Base-by-base conservation (phyloP, 1,140 invertebrate species). In the Apolygus lucorum region DNA sequence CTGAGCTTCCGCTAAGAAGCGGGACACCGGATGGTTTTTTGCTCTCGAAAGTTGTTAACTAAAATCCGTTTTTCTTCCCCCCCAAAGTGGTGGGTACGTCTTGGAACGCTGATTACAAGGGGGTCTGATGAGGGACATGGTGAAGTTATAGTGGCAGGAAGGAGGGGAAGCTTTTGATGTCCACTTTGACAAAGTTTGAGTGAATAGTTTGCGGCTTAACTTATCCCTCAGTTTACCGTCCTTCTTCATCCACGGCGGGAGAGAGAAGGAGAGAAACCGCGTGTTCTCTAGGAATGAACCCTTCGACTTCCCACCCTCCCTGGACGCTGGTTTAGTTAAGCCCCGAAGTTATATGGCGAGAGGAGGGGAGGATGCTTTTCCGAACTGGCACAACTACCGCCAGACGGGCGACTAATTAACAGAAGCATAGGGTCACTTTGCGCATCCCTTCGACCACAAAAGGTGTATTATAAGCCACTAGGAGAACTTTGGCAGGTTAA, bases 171-270 rank as follows among this genome's bases (percentile, higher is more conserved):
- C 54, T 59, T 59, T 59, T 59, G 54, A 59, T 59, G 54, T 59
- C 54, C 54, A 59, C 54, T 59, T 59, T 59, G 54, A 11, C 22
- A 21, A 59, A 59, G 54, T 59, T 59, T 59, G 54, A 59, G 54
- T 59, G 54, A 59, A 59, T 59, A 59, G 54, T 59, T 59, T 59
- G 54, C 54, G 11, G 54, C 13, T 59, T 59, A 59, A 59, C 54
- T 59, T 59, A 59, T 59, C 54, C 54, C 22, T 24, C 54, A 13
- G 11, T 24, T 24, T 59, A 8, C 34, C 8, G 8, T 17, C 17
- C 34, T 49, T 49, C 17, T 17, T 24, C 11, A 59, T 21, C 54
- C 54, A 14, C 54, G 4, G 17, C 4, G 4, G 34, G 34, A 8
- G 34, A 42, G 17, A 17, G 34, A 42, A 17, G 34, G 4, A 17